phyloP scores from a whole-genome alignment of 2,888 invertebrate genomes.

The Malachius bipustulatus region DNA sequence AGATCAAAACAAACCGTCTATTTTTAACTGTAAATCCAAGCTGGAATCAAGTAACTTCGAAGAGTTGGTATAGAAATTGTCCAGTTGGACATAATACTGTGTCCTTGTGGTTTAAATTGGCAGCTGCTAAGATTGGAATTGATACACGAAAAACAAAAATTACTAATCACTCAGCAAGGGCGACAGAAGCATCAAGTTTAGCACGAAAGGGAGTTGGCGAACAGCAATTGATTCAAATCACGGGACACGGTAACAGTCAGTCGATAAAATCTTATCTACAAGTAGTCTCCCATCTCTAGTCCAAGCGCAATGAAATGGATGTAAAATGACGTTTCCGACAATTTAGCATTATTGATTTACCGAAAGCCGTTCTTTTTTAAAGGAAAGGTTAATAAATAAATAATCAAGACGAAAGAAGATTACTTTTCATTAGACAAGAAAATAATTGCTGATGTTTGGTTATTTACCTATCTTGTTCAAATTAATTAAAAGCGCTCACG shows the following conservation, averaged over 20 bases:
- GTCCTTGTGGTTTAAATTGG: slow-evolving; percentile 10
- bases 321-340: too few relatives aligned
- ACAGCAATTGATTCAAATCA: slow-evolving; percentile 5
- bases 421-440: too few relatives aligned
- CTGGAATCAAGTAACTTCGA: background rate
- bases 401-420: too few relatives aligned
- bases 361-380: too few relatives aligned
- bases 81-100: slow-evolving; percentile 6
- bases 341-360: too few relatives aligned
- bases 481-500: too few relatives aligned
- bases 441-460: too few relatives aligned
- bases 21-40: background rate
- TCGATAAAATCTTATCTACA: slow-evolving; percentile 6
- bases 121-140: slow-evolving; percentile 8
- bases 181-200: slow-evolving; percentile 5
- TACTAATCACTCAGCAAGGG: slow-evolving; percentile 7
- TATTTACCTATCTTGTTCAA: too few relatives aligned
- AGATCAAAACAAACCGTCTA: background rate
- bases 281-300: too few relatives aligned
- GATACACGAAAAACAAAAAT: slow-evolving; percentile 8
- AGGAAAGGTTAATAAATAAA: too few relatives aligned
- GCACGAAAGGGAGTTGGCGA: slow-evolving; percentile 6
- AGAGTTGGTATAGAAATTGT: background rate
- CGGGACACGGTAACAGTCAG: slow-evolving; percentile 3
- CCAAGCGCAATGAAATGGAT: too few relatives aligned